Evolutionary conservation across 2,888 invertebrate species (phyloP).

Genomic region (Liposcelis brunnea): DNA sequence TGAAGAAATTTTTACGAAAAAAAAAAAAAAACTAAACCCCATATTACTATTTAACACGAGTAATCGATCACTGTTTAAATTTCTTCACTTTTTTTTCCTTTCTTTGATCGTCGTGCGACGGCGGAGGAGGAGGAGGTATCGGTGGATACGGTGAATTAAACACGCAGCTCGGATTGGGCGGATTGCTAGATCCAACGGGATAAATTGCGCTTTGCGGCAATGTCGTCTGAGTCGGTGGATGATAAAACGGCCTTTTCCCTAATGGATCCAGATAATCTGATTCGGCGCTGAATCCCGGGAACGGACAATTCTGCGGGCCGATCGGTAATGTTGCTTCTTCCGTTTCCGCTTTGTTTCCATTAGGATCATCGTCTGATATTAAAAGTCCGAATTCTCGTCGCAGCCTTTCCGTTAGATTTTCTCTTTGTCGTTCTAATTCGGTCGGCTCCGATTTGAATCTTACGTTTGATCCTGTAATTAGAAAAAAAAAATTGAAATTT

Average conservation of each 20-base stretch:
- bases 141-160: not conserved
- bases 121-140: no score
- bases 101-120: no score
- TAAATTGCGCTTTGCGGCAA: conserved; percentile 6
- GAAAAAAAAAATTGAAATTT: conserved; percentile 4
- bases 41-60: no score
- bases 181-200: conserved; percentile 5
- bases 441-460: conserved; percentile 71
- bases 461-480: conserved; percentile 27
- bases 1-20: no score
- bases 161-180: conserved; percentile 2
- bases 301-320: no score
- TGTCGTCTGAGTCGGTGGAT: not conserved
- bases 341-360: conserved; percentile 13
- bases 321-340: not conserved
- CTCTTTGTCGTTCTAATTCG: conserved; percentile 67
- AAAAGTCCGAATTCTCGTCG: conserved; percentile 65
- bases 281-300: no score
- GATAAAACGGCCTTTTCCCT: no score
- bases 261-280: no score
- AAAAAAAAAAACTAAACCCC: no score
- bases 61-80: no score
- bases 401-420: conserved; percentile 70
- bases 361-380: conserved; percentile 47
- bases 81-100: no score